Base-by-base conservation (phyloP, 1,140 invertebrate genomes). In the Heliconius congener region DNA sequence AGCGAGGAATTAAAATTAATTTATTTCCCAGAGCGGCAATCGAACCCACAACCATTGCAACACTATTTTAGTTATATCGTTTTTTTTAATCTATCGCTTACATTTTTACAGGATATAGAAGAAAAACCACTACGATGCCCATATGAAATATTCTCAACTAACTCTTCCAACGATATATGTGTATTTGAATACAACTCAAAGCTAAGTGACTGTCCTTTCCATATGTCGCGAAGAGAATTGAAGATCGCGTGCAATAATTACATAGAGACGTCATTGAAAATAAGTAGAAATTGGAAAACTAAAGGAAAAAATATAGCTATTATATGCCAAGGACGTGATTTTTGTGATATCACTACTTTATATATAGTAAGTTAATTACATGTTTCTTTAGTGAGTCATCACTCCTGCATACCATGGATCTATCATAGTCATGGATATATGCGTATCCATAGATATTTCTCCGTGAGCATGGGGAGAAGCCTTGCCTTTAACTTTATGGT, bases 261-360 rank as follows among this genome's bases (percentile, higher is more conserved):
- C 27, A 85, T 91, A 8, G 76, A 83, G 73, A 90, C 90, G 19
- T 79, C 81, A 76, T 88, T 81, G 83, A 81, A 80, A 9, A 81
- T 91, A 27, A 83, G 71, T 16, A 81, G 73, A 73, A 82, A 79
- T 57, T 89, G 85, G 30, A 80, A 77, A 16, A 55, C 71, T 72
- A 78, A 84, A 16, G 81, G 82, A 75, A 76, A 77, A 18, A 77
- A 76, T 71, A 30, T 73, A 1, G 75, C 66, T 75, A 74, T 82
- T 37, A 83, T 91, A 37, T 91, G 90, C 76, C 80, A 86, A 75
- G 82, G 81, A 71, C 78, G 83, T 74, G 86, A 90, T 77, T 77
- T 50, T 77, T 90, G 90, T 79, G 83, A 86, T 57, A 83, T 91
- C 76, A 79, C 78, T 72, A 85, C 85, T 71, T 42, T 84, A 11